Evolutionary conservation across 2,113 vertebrate species (phyloP).

Genomic region (Prinia subflava): DNA sequence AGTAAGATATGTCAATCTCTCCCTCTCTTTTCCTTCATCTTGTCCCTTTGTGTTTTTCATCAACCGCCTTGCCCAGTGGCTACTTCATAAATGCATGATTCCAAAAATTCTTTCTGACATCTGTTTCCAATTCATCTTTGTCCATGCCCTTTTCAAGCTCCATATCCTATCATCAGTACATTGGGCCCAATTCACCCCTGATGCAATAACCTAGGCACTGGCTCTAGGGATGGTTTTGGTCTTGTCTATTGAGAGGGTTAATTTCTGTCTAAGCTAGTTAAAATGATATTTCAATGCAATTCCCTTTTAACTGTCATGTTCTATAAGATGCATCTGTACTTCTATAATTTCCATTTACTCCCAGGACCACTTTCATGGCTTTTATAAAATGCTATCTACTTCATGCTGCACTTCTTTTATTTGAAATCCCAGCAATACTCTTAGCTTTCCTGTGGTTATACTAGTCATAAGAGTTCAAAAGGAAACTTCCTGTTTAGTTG

Average conservation of each 20-base stretch:
- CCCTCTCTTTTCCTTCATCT: background rate
- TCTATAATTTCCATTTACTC: background rate
- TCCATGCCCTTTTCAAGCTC: background rate
- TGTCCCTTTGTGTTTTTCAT: background rate
- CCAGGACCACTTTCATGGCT: background rate
- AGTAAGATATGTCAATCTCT: background rate
- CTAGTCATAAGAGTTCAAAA: background rate
- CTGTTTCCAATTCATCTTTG: constrained; percentile 18
- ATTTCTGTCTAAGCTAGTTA: background rate
- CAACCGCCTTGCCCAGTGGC: background rate
- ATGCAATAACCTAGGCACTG: background rate
- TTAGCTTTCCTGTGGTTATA: background rate
- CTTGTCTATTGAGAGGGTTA: constrained; percentile 5
- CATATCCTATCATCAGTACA: background rate
- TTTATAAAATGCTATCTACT: background rate
- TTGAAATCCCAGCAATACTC: background rate
- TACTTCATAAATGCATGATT: background rate
- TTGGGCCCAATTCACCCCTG: background rate
- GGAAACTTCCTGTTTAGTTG: background rate
- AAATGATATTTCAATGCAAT: background rate
- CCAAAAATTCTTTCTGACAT: constrained; percentile 27
- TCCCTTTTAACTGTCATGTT: background rate
- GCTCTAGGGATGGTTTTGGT: background rate
- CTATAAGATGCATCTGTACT: background rate
- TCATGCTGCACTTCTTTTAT: background rate